Evolutionary conservation across 2,113 vertebrate species (phyloP).

Genomic region (Ophiodon elongatus): DNA sequence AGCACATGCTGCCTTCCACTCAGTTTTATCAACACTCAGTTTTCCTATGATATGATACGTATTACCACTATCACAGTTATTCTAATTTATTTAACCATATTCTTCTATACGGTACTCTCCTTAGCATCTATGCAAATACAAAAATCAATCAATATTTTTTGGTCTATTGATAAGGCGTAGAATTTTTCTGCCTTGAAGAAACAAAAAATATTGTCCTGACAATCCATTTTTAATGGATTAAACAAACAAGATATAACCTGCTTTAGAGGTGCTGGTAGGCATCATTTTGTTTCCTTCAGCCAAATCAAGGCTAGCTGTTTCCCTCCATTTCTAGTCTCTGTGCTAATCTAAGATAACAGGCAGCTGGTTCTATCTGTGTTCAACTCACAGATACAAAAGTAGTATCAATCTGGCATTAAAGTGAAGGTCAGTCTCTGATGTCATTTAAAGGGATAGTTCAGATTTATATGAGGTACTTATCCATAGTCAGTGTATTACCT

Average conservation of each 20-base stretch:
- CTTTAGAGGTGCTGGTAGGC: background rate
- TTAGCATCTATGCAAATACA: background rate
- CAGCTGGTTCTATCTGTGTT: background rate
- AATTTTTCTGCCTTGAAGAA: background rate
- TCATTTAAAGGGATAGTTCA: conserved; percentile 9
- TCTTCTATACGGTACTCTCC: no score
- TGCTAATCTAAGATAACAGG: background rate
- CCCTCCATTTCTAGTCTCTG: background rate
- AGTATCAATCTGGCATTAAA: background rate
- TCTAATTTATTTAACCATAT: background rate
- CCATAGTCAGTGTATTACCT: background rate
- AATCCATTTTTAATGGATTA: background rate
- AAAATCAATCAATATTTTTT: background rate
- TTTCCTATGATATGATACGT: conserved; percentile 17
- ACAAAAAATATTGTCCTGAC: background rate
- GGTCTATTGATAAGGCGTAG: background rate
- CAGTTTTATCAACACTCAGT: background rate
- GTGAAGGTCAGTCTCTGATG: background rate
- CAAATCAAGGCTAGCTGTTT: background rate
- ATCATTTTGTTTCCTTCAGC: background rate
- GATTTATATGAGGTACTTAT: background rate
- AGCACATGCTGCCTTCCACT: conserved; percentile 43
- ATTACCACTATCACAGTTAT: background rate
- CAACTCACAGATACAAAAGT: background rate
- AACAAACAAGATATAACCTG: background rate